Conservation (phyloP, 2,797 vertebrate genomes). For the Chrysocyon brachyurus region DNA sequence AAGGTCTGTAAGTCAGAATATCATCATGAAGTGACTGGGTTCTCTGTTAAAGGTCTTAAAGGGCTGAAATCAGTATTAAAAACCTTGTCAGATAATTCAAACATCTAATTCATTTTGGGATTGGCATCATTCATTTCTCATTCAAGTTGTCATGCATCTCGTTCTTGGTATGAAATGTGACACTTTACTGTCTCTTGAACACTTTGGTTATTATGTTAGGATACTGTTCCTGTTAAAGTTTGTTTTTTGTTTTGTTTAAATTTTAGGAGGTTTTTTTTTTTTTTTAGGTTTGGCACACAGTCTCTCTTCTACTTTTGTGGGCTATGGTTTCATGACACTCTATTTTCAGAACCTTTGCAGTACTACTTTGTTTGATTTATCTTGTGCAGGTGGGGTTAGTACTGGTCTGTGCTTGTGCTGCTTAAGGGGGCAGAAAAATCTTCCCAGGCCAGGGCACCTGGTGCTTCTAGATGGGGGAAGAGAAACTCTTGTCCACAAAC, state of each 20-base stretch:
- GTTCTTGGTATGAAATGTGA: not conserved
- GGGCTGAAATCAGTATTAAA: not conserved
- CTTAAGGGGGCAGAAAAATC: not conserved
- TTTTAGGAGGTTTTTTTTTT: not conserved
- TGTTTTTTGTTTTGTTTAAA: not conserved
- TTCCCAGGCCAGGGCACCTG: not conserved
- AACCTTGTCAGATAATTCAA: not conserved
- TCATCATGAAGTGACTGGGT: not conserved
- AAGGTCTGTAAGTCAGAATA: not conserved
- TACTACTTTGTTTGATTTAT: not conserved
- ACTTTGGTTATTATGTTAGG: not conserved
- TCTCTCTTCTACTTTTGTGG: not conserved
- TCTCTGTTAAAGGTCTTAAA: conserved; percentile 13
- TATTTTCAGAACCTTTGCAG: conserved; percentile 15
- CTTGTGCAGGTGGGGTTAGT: not conserved
- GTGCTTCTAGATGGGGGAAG: not conserved
- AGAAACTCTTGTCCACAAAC: not conserved
- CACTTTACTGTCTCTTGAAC: not conserved
- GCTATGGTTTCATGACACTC: not conserved
- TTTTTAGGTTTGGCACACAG: not conserved
- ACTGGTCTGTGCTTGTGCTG: not conserved
- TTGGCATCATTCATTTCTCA: not conserved
- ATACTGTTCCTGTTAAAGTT: not conserved
- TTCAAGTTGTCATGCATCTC: not conserved
- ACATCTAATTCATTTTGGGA: not conserved